phyloP scores from a whole-genome alignment of 2,888 invertebrate genomes.

The Shargacucullia verbasci region DNA sequence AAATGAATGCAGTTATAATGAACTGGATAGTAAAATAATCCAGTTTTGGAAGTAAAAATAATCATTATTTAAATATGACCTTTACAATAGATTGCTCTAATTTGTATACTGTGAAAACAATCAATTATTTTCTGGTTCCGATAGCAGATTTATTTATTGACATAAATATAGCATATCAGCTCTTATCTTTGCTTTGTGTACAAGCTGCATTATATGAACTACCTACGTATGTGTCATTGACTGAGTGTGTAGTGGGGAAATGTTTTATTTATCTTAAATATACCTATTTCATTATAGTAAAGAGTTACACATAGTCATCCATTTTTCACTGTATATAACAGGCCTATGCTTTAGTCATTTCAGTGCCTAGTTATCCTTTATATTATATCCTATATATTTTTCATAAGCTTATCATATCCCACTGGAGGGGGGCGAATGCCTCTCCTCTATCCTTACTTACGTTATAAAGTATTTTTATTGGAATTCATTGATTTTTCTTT shows the following conservation, averaged over 20 bases:
- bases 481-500: no score
- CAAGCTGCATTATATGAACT: conserved; percentile 45
- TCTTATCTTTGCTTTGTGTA: conserved; percentile 63
- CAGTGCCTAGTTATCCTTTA: no score
- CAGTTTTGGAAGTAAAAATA: neutral
- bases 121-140: conserved; percentile 59
- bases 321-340: conserved; percentile 27
- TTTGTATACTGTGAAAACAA: conserved; percentile 30
- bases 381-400: no score
- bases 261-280: conserved; percentile 34
- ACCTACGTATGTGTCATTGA: conserved; percentile 57
- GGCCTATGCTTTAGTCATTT: conserved; percentile 8
- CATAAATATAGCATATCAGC: conserved; percentile 63
- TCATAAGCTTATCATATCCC: no score
- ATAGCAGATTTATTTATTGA: conserved; percentile 55
- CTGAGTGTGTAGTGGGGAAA: conserved; percentile 31
- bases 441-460: no score
- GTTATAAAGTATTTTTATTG: no score
- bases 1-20: no score
- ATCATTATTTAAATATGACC: conserved; percentile 3
- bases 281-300: neutral
- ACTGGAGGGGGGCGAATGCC: no score
- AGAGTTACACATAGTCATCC: conserved; percentile 18
- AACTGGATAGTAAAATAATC: neutral
- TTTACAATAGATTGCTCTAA: conserved; percentile 14